Evolutionary conservation across 2,888 invertebrate species (phyloP), one percentile per base, ranked within the genome.

Genomic region (Metalampra italica): DNA sequence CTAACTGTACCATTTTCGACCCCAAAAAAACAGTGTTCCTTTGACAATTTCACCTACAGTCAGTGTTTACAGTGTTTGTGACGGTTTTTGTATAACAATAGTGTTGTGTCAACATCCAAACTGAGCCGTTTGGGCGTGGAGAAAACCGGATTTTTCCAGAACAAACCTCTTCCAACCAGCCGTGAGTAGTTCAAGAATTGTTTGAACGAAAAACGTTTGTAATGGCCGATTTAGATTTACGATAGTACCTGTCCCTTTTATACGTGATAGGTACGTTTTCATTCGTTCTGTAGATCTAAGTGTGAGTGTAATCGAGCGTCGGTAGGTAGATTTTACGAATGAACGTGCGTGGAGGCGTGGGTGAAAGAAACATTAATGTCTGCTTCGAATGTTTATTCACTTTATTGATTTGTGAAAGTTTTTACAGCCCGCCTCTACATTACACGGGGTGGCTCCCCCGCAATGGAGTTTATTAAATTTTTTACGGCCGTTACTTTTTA

Each of bases 351-450:
- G 51, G 55, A 56, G 60, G 58, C 48, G 56, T 60, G 58, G 47
- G 56, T 58, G 64, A 63, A 71, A 70, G 68, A 71, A 69, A 68
- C 66, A 68, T 70, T 69, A 70, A 58, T 58, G 62, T 61, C 57
- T 60, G 59, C 62, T 64, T 59, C 56, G 59, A 71, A 66, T 73
- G 72, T 75, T 75, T 72, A 70, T 68, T 66, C 66, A 64, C 51
- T 65, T 68, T 77, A 78, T 80, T 68, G 78, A 79, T 80, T 78
- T 60, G 60, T 57, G 57, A 67, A 77, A 72, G 65, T 78, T 77
- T 71, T 67, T 45, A 52, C 51, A 51, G 38, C 15, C 40, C 45
- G 42, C 44, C 44, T 50, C 42, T 42, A 42, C 29, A 13, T 14
- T 38, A 7, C 13, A 53, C 2, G 22, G 22, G 22, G 22, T 22